phyloP scores from a whole-genome alignment of 1,140 invertebrate genomes.

The Zeugodacus cucurbitae region DNA sequence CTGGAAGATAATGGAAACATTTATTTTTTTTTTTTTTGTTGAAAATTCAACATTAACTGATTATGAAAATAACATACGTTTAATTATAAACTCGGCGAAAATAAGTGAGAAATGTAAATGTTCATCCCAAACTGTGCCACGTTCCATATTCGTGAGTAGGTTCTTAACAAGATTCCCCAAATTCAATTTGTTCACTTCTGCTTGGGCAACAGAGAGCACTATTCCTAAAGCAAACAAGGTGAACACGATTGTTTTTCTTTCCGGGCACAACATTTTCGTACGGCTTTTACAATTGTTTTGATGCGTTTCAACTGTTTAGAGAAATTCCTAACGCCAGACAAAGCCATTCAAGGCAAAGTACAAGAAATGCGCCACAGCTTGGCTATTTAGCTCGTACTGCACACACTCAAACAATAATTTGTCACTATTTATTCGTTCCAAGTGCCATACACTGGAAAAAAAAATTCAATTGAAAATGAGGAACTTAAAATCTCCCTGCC shows the following conservation, averaged over 20 bases:
- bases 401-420: background rate
- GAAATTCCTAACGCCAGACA: background rate
- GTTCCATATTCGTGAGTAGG: background rate
- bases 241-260: background rate
- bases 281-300: slow-evolving; percentile 13
- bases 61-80: background rate
- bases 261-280: background rate
- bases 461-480: too few species aligned
- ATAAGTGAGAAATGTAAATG: background rate
- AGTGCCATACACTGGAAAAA: background rate
- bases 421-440: background rate
- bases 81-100: background rate
- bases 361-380: background rate
- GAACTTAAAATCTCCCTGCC: too few species aligned
- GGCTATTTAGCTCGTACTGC: background rate
- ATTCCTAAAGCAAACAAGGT: background rate
- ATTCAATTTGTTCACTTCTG: background rate
- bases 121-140: slow-evolving; percentile 6
- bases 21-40: background rate
- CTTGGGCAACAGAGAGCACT: background rate
- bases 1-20: slow-evolving; percentile 42
- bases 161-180: background rate
- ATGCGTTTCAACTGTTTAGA: background rate
- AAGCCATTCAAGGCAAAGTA: background rate
- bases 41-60: background rate